Evolutionary conservation across 2,888 invertebrate species (phyloP), one percentile per base, ranked within the genome.

Genomic region (Sminthurinus aureus): DNA sequence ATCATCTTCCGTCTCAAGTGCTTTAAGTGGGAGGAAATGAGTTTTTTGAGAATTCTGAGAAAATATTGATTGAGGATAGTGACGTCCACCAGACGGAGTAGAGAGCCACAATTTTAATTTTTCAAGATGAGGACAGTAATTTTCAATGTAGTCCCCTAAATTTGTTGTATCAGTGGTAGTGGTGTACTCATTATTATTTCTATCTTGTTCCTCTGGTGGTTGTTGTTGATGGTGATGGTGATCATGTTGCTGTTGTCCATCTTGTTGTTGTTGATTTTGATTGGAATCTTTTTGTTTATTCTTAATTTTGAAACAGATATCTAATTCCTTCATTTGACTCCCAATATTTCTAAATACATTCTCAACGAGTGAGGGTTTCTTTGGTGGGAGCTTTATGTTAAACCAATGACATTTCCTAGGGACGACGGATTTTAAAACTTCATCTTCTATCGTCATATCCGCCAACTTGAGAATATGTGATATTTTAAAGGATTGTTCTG

Each of bases 341-440:
- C 76, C 76, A n/a, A 76, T 51, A 50, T 76, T 76, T n/a, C 51
- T 52, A 51, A 76, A 76, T 15, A 76, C 76, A 15, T n/a, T 51
- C n/a, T n/a, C 51, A 69, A 20, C 18, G n/a, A 11, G 12, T 12
- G 13, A 12, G n/a, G 13, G 15, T 12, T 6, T n/a, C n/a, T 50
- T 52, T 50, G 52, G n/a, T 15, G 76, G 76, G 51, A 76, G 52
- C n/a, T 76, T 50, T 12, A 76, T 76, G n/a, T 76, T 76, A n/a
- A 76, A 76, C 24, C 20, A 38, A 51, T 76, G 76, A 76, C 76
- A 76, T 15, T 76, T 38, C 51, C 51, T 76, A 9, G 76, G 76
- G 51, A 50, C 74, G 2, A 20, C 12, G 52, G 51, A 20, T 22
- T 52, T 50, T 13, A 51, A 15, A 12, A 15, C 15, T 51, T 76